These are phyloP conservation scores for Megatriorchis doriae DNA, from an alignment of 2,113 vertebrate species.

Conservation along the genomic window DNA sequence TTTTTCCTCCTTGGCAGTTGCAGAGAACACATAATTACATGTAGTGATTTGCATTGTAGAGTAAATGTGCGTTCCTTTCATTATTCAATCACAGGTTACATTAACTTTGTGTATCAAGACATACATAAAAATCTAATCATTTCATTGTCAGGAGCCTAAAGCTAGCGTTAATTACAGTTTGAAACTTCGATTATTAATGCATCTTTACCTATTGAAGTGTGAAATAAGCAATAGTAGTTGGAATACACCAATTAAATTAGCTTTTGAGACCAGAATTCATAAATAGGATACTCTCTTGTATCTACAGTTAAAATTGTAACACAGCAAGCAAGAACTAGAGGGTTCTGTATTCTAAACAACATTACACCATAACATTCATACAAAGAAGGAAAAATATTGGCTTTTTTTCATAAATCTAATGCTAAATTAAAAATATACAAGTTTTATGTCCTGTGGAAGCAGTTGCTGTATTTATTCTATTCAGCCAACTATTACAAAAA, in stretches of 20 bases:
- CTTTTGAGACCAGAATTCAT: slow-evolving; percentile 71
- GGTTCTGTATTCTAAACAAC: neutral
- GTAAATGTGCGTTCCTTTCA: slow-evolving; percentile 21
- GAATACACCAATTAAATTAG: slow-evolving; percentile 78
- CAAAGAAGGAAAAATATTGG: neutral
- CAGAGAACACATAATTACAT: slow-evolving; percentile 49
- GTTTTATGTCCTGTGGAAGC: neutral
- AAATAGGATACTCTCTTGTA: slow-evolving; percentile 48
- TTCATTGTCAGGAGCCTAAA: slow-evolving; percentile 75
- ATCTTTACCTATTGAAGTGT: slow-evolving; percentile 78
- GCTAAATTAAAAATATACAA: neutral
- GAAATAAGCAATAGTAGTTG: slow-evolving; percentile 83
- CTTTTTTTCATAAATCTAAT: neutral
- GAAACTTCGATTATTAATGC: slow-evolving; percentile 79
- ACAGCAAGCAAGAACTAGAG: neutral
- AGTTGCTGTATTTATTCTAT: neutral
- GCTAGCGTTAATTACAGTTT: slow-evolving; percentile 78
- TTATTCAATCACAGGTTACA: slow-evolving; percentile 62
- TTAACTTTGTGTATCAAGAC: slow-evolving; percentile 72
- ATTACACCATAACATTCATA: neutral
- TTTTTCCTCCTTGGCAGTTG: neutral
- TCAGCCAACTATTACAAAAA: neutral
- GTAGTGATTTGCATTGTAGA: slow-evolving; percentile 51
- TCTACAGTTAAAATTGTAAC: slow-evolving; percentile 38
- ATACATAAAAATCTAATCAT: slow-evolving; percentile 77